These are phyloP conservation scores for Orussus abietinus DNA, from an alignment of 1,140 invertebrate genomes.

Conservation along the genomic window DNA sequence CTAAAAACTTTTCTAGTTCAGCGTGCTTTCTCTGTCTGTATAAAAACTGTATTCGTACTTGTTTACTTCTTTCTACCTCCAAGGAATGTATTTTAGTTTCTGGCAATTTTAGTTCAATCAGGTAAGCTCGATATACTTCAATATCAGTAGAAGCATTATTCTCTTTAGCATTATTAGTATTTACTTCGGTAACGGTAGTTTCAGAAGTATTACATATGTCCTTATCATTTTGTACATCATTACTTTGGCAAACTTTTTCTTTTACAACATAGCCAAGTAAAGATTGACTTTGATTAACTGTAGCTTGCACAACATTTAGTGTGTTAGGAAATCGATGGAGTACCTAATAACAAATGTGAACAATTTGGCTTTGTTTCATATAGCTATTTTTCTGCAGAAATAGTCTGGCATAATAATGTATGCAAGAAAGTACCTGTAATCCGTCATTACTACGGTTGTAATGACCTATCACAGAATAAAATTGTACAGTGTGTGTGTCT, in stretches of 20 bases:
- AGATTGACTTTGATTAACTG: slow-evolving; percentile 64
- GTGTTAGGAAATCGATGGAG: slow-evolving; percentile 62
- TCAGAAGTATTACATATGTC: no score
- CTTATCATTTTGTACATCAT: slow-evolving; percentile 18
- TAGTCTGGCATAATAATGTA: background rate
- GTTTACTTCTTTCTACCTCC: slow-evolving; percentile 56
- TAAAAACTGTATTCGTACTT: slow-evolving; percentile 75
- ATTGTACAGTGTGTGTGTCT: slow-evolving; percentile 25
- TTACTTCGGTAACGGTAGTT: no score
- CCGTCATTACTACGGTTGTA: slow-evolving; percentile 42
- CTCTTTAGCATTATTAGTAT: slow-evolving; percentile 12
- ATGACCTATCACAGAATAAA: slow-evolving; percentile 41
- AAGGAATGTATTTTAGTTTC: slow-evolving; percentile 53
- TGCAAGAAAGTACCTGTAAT: slow-evolving; percentile 30
- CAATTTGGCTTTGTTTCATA: slow-evolving; percentile 3
- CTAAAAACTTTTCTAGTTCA: slow-evolving; percentile 65
- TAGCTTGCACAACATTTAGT: slow-evolving; percentile 72
- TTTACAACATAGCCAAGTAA: slow-evolving; percentile 67
- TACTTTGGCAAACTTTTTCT: slow-evolving; percentile 19
- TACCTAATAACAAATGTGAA: slow-evolving; percentile 44
- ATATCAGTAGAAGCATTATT: slow-evolving; percentile 8
- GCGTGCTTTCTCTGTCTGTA: slow-evolving; percentile 66
- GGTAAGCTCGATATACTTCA: slow-evolving; percentile 51
- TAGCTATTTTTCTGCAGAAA: slow-evolving; percentile 1
- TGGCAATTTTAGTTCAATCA: slow-evolving; percentile 59